phyloP scores from a whole-genome alignment of 2,888 invertebrate species.

The Lasioglossum villosulum region DNA sequence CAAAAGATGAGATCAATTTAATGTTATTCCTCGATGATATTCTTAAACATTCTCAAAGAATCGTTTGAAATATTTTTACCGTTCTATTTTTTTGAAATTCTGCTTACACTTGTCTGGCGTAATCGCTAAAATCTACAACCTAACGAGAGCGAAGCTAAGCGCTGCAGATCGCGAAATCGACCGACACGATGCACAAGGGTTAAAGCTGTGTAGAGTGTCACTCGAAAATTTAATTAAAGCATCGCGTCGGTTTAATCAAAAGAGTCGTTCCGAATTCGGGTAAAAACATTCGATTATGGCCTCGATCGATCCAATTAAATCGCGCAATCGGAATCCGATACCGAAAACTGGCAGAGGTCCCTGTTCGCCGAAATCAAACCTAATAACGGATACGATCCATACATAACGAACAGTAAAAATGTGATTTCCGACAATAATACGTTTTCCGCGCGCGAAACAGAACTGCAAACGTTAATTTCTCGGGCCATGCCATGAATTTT shows the following conservation, averaged over 20 bases:
- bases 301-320: background rate
- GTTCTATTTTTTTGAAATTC: no score
- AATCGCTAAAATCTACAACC: background rate
- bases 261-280: background rate
- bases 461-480: constrained; percentile 11
- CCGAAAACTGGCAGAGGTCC: background rate
- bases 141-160: background rate
- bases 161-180: background rate
- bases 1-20: background rate
- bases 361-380: background rate
- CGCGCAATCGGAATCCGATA: background rate
- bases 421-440: constrained; percentile 11
- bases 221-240: background rate
- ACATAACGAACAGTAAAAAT: background rate
- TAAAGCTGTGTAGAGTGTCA: background rate
- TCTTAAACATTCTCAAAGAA: no score
- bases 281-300: background rate
- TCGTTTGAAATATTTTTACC: no score
- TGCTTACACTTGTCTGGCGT: background rate
- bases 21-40: background rate
- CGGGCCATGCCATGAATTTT: constrained; percentile 49
- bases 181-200: background rate
- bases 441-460: constrained; percentile 20
- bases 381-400: background rate
- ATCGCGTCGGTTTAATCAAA: background rate